phyloP scores from a whole-genome alignment of 2,113 vertebrate species.

The Peromyscus maniculatus region DNA sequence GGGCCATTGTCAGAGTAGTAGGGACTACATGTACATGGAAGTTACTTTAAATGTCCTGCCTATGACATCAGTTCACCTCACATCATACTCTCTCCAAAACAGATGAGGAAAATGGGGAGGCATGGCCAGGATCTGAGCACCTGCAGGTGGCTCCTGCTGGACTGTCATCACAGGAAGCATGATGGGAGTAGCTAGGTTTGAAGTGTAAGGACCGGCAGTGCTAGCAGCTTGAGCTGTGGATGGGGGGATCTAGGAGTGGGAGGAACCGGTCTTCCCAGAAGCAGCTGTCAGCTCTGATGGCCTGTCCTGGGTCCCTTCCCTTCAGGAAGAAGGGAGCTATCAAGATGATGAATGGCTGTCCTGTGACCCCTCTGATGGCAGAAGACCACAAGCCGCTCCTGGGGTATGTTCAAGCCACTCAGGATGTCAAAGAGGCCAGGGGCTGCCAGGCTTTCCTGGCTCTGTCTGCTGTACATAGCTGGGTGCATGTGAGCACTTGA shows the following conservation, averaged over 20 bases:
- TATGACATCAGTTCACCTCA: neutral
- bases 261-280: neutral
- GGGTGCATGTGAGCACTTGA: neutral
- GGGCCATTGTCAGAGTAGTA: neutral
- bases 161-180: neutral
- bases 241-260: neutral
- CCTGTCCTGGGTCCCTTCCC: rapidly evolving
- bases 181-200: rapidly evolving
- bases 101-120: neutral
- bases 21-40: neutral
- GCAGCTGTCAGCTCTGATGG: neutral
- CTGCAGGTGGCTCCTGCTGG: neutral
- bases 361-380: neutral
- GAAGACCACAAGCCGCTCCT: neutral
- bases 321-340: neutral
- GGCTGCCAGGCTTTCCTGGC: neutral
- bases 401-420: neutral
- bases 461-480: neutral
- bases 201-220: rapidly evolving
- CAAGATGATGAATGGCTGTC: neutral
- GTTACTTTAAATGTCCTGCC: too few relatives aligned
- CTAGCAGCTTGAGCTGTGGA: neutral
- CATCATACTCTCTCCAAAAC: neutral
- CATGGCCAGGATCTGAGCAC: neutral
- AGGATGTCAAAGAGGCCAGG: neutral